A percentile compares a stretch with the other conserved stretches of the same genome.
phyloP scores from a whole-genome alignment of 2,888 invertebrate species.

The Abscondita cerata region DNA sequence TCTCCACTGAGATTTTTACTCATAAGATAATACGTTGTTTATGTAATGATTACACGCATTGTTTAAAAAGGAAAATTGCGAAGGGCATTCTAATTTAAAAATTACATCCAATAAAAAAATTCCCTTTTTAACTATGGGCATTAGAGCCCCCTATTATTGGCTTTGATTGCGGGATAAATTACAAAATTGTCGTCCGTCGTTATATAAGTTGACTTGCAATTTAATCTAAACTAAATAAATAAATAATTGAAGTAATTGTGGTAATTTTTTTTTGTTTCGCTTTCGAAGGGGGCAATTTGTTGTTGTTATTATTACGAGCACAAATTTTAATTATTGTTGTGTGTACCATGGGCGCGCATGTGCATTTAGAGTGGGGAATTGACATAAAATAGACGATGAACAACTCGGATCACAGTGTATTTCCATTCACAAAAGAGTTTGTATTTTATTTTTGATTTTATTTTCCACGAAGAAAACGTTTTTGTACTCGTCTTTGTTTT shows the following conservation, averaged over 20 bases:
- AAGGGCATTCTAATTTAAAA: background rate
- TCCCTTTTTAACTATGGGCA: background rate
- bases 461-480: background rate
- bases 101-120: background rate
- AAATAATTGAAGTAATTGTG: background rate
- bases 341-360: conserved; percentile 27
- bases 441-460: background rate
- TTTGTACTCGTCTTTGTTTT: background rate
- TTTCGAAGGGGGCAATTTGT: no score
- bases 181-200: conserved; percentile 10
- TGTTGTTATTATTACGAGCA: background rate
- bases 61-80: background rate
- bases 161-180: conserved; percentile 18
- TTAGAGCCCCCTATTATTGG: conserved; percentile 4
- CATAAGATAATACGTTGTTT: background rate
- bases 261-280: no score
- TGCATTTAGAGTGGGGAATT: conserved; percentile 25
- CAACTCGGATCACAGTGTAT: conserved; percentile 26
- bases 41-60: background rate
- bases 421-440: conserved; percentile 8
- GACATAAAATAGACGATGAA: conserved; percentile 28
- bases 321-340: conserved; percentile 17
- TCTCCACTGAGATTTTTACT: no score
- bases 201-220: conserved; percentile 9
- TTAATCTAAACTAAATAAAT: conserved; percentile 11